A percentile compares a stretch with the other conserved stretches of the same genome.
Evolutionary conservation across 2,113 vertebrate genomes (phyloP).

Genomic region (Trogon surrucura): DNA sequence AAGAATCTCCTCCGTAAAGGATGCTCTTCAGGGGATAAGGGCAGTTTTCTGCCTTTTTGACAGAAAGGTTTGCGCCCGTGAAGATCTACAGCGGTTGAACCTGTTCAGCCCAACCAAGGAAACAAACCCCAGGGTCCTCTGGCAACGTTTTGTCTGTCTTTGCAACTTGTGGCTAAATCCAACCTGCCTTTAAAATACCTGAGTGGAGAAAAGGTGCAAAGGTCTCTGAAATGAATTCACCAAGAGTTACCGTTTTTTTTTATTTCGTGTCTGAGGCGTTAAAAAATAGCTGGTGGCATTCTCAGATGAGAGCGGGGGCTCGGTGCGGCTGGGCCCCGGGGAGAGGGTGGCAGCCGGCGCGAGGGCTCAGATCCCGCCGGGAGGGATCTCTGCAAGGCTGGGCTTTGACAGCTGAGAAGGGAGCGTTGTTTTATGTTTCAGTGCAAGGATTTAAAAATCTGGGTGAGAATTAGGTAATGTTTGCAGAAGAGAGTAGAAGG

Average conservation of each 20-base stretch:
- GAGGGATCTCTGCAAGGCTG: not conserved
- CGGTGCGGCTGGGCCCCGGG: rapidly evolving
- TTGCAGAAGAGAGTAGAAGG: not conserved
- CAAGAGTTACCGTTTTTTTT: not conserved
- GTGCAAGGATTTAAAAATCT: not conserved
- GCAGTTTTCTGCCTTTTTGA: too few relatives aligned
- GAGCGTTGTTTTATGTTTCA: not conserved
- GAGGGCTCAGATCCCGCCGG: not conserved
- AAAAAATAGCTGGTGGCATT: not conserved
- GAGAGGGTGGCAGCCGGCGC: not conserved
- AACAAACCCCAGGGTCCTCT: not conserved
- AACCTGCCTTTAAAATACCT: not conserved
- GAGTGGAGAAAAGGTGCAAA: not conserved
- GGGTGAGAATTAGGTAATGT: slow-evolving; percentile 42
- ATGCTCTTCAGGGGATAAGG: rapidly evolving
- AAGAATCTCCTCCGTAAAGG: not conserved
- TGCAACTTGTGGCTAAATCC: not conserved
- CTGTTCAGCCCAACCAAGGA: not conserved
- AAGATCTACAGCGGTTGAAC: not conserved
- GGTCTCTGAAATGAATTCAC: not conserved
- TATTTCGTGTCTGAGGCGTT: not conserved
- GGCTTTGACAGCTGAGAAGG: slow-evolving; percentile 1
- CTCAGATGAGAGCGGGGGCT: not conserved
- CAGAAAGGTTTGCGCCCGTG: not conserved
- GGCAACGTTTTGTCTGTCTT: not conserved